A percentile compares a stretch with the other conserved stretches of the same genome.
These are phyloP conservation scores for Serrognathus titanus DNA, from an alignment of 2,888 invertebrate genomes.

Conservation along the genomic window DNA sequence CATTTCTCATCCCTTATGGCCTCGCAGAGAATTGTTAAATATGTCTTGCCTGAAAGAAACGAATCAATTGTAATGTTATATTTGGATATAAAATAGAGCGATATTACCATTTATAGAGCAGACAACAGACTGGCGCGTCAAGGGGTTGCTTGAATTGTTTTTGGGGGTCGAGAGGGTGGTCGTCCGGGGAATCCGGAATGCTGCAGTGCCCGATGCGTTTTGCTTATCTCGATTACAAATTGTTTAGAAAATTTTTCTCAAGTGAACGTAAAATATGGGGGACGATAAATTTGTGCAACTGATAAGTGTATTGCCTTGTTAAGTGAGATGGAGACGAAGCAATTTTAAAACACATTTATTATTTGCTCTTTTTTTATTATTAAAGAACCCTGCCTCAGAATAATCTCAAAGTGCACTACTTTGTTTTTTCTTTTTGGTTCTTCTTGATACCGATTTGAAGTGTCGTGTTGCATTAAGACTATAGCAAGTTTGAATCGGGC, in stretches of 20 bases:
- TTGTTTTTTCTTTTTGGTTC: no score
- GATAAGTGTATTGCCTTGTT: no score
- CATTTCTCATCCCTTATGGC: constrained; percentile 21
- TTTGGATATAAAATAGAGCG: constrained; percentile 40
- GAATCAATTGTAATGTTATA: constrained; percentile 38
- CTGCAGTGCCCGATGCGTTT: constrained; percentile 34
- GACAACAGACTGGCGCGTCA: constrained; percentile 42
- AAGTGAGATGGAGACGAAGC: no score
- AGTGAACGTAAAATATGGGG: no score
- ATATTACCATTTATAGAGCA: constrained; percentile 41
- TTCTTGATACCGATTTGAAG: not conserved
- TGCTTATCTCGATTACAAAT: constrained; percentile 25
- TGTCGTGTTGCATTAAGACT: not conserved
- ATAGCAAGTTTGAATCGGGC: not conserved
- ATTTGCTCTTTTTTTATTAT: no score
- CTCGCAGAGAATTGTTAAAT: constrained; percentile 18
- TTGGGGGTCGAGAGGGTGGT: constrained; percentile 20
- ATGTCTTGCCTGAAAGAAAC: constrained; percentile 22
- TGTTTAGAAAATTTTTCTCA: constrained; percentile 5
- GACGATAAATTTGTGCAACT: no score
- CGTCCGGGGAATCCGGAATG: constrained; percentile 16
- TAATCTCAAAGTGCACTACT: no score
- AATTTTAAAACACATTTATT: no score
- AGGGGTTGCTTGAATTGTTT: constrained; percentile 34
- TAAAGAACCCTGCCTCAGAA: no score